phyloP scores from a whole-genome alignment of 23 tunicate species.

The Styela plicata region DNA sequence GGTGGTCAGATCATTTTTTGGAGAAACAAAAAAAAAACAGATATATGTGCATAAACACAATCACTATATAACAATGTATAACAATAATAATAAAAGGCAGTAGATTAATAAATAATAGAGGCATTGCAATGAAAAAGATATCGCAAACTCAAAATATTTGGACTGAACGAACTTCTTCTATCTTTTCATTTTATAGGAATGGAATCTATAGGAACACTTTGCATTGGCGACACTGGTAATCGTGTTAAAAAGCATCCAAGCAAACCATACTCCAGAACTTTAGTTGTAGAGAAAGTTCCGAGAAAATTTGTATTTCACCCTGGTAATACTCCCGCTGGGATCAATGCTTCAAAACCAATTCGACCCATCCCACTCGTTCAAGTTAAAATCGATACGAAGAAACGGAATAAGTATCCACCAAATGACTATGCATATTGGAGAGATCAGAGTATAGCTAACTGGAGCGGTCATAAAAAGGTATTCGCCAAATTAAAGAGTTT shows the following conservation, averaged over 20 bases:
- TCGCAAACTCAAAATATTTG: too few relatives aligned
- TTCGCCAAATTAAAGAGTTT: too few relatives aligned
- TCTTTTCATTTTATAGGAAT: conserved; percentile 35
- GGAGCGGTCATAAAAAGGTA: background rate
- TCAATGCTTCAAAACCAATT: conserved; percentile 12
- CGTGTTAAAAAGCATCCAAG: conserved; percentile 39
- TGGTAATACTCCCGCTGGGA: background rate
- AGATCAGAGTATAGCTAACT: conserved; percentile 5
- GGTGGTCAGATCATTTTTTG: too few relatives aligned
- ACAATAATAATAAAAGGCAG: too few relatives aligned
- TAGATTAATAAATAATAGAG: too few relatives aligned
- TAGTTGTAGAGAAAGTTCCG: conserved; percentile 76
- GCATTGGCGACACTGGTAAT: conserved; percentile 48
- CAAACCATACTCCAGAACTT: conserved; percentile 55
- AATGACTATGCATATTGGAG: conserved; percentile 7
- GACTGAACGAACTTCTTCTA: too few relatives aligned
- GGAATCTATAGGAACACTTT: conserved; percentile 80
- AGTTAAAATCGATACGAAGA: background rate
- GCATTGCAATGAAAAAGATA: too few relatives aligned
- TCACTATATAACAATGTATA: too few relatives aligned
- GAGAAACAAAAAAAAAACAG: too few relatives aligned
- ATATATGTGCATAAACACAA: too few relatives aligned
- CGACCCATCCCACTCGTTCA: conserved; percentile 34
- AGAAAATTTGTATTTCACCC: conserved; percentile 74
- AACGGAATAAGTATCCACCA: background rate